Base-by-base conservation (phyloP, 2,113 vertebrate genomes). In the Vanacampus margaritifer region DNA sequence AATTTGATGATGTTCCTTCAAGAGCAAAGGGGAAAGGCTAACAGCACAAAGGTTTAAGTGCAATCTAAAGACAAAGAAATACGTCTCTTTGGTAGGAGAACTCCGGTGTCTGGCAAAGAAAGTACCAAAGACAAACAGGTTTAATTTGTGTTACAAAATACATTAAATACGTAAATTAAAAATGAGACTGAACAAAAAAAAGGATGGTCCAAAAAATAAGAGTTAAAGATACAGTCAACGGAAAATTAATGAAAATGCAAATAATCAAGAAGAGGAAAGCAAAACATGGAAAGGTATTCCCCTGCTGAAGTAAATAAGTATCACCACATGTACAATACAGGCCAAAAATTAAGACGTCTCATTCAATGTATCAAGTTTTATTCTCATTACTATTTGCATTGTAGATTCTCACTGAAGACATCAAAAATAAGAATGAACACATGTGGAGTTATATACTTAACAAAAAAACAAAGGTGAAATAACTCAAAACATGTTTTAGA, bases 1-100 rank as follows among this genome's bases (percentile, higher is more conserved):
- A 90, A 90, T 80, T 75, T 66, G 82, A 89, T 84, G 86, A 89
- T 78, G 82, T 81, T 82, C 73, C 69, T 73, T 60, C 73, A 46
- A 71, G 58, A 80, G 75, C 43, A 45, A 74, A 75, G 78, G 80
- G 74, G 71, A 83, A 84, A 86, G 79, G 76, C 80, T 74, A 70
- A 72, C 64, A 59, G 79, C 70, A 88, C 87, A 89, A 89, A 82
- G 81, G 58, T 59, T 71, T 6, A 61, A 67, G 79, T 82, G 89
- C 86, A 87, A 79, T 84, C 71, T 68, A 73, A 75, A 76, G 68
- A 84, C 78, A 80, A 90, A 85, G 76, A 79, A 85, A 83, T 75
- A 68, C 72, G 73, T 69, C 72, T 65, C 62, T 86, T 58, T 56
- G 69, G 74, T 78, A 84, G 79, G 76, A 61, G 74, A 71, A 64